Evolutionary conservation across 1,140 invertebrate genomes (phyloP).

Genomic region (Conus betulinus): DNA sequence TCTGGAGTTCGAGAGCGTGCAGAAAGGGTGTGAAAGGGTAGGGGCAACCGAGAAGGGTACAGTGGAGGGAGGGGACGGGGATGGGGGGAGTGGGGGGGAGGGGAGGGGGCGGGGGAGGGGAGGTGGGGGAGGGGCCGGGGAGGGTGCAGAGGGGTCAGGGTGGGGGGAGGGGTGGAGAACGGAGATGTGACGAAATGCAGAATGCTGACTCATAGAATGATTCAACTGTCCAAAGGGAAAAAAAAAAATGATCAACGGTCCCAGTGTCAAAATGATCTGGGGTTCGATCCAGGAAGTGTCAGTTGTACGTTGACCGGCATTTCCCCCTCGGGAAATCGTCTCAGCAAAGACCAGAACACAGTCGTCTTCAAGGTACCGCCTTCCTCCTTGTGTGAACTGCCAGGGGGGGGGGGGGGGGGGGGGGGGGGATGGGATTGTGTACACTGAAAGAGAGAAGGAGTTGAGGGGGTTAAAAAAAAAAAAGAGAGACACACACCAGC

Average conservation of each 20-base stretch:
- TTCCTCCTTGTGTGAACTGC: not conserved
- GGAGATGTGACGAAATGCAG: not conserved
- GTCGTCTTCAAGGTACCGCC: not conserved
- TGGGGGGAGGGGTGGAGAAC: not conserved
- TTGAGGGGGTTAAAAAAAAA: not conserved
- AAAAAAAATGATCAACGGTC: too few species aligned
- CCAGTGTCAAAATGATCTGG: too few species aligned
- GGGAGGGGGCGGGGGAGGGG: not conserved
- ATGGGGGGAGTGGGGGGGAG: not conserved
- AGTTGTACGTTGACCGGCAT: too few species aligned
- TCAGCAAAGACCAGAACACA: not conserved
- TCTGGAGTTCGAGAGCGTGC: not conserved
- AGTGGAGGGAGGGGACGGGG: too few species aligned
- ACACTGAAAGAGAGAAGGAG: not conserved
- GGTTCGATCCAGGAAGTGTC: too few species aligned
- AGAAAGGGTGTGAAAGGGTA: not conserved
- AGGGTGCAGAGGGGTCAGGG: not conserved
- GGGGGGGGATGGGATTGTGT: too few species aligned
- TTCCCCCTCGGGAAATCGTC: too few species aligned
- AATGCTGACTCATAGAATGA: not conserved
- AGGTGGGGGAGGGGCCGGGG: not conserved
- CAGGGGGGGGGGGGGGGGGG: not conserved
- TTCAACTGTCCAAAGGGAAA: too few species aligned
- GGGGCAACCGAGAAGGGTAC: too few species aligned
- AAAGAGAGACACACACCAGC: not conserved